Evolutionary conservation across 2,113 vertebrate species (phyloP).

Genomic region (Carlito syrichta): DNA sequence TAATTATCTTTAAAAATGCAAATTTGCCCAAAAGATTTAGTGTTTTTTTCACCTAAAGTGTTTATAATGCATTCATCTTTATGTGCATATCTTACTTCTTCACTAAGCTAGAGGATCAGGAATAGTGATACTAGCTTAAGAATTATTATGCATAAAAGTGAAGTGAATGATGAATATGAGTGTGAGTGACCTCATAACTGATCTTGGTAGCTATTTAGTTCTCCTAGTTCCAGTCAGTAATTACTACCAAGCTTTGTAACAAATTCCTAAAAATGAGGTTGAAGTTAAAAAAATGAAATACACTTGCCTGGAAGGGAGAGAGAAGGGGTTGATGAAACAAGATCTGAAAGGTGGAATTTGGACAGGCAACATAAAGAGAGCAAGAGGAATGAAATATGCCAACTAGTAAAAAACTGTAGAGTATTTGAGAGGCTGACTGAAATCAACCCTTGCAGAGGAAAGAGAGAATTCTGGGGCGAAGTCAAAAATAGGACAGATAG

Average conservation of each 20-base stretch:
- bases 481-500: not conserved
- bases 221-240: not conserved
- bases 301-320: not conserved
- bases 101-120: not conserved
- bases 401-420: not conserved
- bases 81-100: not conserved
- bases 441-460: not conserved
- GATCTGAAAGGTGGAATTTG: not conserved
- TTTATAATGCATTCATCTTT: not conserved
- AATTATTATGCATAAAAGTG: not conserved
- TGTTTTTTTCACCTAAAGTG: not conserved
- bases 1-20: not conserved
- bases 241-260: not conserved
- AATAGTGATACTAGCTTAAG: not conserved
- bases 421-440: not conserved
- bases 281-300: not conserved
- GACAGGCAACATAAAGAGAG: not conserved
- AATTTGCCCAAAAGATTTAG: not conserved
- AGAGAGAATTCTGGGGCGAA: not conserved
- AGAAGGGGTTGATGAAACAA: not conserved
- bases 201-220: not conserved
- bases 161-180: not conserved
- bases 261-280: not conserved
- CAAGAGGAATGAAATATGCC: not conserved
- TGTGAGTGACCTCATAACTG: not conserved